Evolutionary conservation across 2,888 invertebrate species (phyloP), one percentile per base, ranked within the genome.

Genomic region (Hermaeophaga mercurialis): DNA sequence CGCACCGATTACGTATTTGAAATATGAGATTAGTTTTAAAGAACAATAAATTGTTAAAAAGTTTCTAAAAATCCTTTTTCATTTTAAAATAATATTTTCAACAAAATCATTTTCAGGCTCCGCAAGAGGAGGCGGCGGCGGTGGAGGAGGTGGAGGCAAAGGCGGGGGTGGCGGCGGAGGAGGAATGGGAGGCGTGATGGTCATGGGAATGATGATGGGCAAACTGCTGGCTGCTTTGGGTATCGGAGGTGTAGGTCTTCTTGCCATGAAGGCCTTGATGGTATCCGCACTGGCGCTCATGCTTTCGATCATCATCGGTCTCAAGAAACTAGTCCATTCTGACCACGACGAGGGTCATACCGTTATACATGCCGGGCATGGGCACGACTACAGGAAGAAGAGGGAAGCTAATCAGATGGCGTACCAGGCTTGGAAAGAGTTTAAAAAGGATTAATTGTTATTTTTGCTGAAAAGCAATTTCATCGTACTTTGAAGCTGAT

Each of bases 211-310:
- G 61, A 87, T 90, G 88, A 87, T 90, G 79, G 89, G 87, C 54
- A 91, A 90, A 74, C 86, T 87, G 71, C 76, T 91, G 70, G 88
- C 89, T 0, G 88, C 90, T 0, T 80, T 89, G 49, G 89, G 90
- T 34, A 81, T 91, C 7, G 90, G 89, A 24, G 88, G 88, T 9
- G 78, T 91, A 1, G 90, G 87, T 63, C 83, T 89, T 0, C 74
- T 91, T 0, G 89, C 91, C 15, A 87, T 90, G 87, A 91, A 91
- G 66, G 79, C 78, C 9, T 69, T 79, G 3, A 78, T 78, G 74
- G 78, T 79, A 18, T 87, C 90, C 39, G 86, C 88, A 1, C 73
- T 90, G 53, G 91, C 91, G 0, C 75, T 91, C 8, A 84, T 90
- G 84, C 78, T 91, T 53, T 87, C 91, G 34, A 81, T 85, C n/a